phyloP scores from a whole-genome alignment of 2,113 vertebrate species.

The Tretioscincus oriximinensis region DNA sequence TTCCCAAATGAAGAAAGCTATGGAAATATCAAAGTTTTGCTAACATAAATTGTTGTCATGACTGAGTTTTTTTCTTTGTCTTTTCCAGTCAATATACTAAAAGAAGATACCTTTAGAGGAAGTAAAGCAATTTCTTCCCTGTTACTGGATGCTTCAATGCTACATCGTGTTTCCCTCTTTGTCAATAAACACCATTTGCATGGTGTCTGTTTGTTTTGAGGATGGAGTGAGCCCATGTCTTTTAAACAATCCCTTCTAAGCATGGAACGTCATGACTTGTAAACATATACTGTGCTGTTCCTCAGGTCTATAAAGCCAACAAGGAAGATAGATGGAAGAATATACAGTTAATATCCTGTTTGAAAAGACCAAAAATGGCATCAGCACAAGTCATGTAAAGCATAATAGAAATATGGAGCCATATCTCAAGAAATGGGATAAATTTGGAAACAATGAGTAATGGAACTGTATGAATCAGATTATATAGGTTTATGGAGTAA shows the following conservation, averaged over 20 bases:
- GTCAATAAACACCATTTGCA: not conserved
- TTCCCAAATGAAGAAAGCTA: conserved; percentile 4
- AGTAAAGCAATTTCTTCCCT: not conserved
- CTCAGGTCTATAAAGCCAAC: not conserved
- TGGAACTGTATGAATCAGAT: not conserved
- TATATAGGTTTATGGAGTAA: not conserved
- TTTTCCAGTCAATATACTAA: too few species aligned
- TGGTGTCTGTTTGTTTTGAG: not conserved
- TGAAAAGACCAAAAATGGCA: not conserved
- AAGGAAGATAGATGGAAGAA: not conserved
- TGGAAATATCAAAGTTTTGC: conserved; percentile 12
- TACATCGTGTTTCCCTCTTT: not conserved
- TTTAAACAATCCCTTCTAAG: not conserved
- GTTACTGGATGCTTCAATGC: not conserved
- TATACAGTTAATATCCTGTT: not conserved
- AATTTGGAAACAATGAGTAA: not conserved
- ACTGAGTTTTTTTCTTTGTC: not conserved
- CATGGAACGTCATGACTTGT: not conserved
- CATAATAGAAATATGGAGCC: not conserved
- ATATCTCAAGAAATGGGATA: not conserved
- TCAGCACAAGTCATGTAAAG: not conserved
- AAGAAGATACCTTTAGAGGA: not conserved
- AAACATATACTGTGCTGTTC: not conserved
- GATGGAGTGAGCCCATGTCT: not conserved
- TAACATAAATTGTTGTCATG: conserved; percentile 15